Conservation (phyloP, 1,140 invertebrate species). For the Lucilia cuprina region DNA sequence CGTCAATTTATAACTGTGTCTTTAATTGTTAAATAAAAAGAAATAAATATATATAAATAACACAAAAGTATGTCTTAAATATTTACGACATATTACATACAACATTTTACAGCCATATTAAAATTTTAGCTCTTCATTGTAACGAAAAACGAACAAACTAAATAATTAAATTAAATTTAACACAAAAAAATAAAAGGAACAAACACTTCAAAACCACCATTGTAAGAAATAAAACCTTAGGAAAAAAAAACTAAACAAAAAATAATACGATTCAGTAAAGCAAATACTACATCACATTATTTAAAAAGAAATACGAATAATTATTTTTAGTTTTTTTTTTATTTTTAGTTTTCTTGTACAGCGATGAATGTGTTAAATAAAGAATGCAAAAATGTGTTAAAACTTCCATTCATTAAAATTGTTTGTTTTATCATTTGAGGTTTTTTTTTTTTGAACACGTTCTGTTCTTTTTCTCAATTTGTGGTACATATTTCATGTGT, state of each 20-base stretch:
- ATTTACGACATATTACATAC: background rate
- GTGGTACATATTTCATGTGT: background rate
- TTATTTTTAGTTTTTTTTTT: no score
- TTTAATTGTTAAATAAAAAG: background rate
- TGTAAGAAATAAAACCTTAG: background rate
- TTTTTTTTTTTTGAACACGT: background rate
- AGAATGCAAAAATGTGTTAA: background rate
- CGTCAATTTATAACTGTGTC: slow-evolving; percentile 7
- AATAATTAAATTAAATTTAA: background rate
- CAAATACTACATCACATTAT: background rate
- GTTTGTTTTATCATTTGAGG: background rate
- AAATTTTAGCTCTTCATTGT: background rate
- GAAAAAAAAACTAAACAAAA: background rate
- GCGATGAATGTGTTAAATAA: background rate
- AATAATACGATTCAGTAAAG: background rate
- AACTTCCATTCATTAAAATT: background rate
- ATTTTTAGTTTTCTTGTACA: no score
- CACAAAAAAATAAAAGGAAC: background rate
- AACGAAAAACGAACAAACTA: background rate
- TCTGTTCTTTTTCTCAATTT: background rate
- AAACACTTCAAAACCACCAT: background rate
- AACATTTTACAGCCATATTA: background rate
- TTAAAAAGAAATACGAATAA: background rate
- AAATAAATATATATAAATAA: background rate
- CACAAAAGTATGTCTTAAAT: background rate